These are phyloP conservation scores for Platycnemis pennipes DNA, from an alignment of 2,888 invertebrate genomes.

Conservation along the genomic window DNA sequence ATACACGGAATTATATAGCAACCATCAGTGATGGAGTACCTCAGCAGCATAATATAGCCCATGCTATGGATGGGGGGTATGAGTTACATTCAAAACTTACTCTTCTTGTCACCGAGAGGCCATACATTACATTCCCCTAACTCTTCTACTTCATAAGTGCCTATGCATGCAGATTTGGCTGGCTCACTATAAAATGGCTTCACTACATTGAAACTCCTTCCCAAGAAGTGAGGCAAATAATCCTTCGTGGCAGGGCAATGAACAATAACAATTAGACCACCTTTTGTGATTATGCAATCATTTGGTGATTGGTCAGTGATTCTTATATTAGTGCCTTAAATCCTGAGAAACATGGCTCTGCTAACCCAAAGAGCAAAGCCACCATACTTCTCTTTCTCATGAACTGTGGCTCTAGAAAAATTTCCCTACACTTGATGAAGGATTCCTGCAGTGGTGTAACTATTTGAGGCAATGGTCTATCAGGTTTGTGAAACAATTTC, in stretches of 20 bases:
- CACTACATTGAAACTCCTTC: background rate
- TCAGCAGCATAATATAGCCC: background rate
- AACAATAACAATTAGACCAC: background rate
- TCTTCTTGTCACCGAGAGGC: background rate
- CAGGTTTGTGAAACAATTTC: conserved; percentile 69
- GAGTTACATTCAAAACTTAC: background rate
- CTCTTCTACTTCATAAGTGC: background rate
- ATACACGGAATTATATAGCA: too few relatives aligned
- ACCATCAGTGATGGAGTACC: too few relatives aligned
- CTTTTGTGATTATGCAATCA: background rate
- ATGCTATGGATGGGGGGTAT: background rate
- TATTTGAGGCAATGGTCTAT: conserved; percentile 72
- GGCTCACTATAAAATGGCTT: background rate
- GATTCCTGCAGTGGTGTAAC: background rate
- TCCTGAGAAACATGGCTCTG: background rate
- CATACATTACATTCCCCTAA: background rate
- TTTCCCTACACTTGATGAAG: background rate
- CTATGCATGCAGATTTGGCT: background rate
- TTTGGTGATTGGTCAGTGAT: background rate
- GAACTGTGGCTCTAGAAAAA: background rate
- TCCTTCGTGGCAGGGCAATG: background rate
- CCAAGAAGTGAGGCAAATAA: background rate
- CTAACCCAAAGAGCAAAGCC: background rate
- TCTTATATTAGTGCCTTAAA: background rate
- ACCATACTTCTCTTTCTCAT: background rate